phyloP scores from a whole-genome alignment of 2,797 vertebrate genomes.

The Protosalanx chinensis region DNA sequence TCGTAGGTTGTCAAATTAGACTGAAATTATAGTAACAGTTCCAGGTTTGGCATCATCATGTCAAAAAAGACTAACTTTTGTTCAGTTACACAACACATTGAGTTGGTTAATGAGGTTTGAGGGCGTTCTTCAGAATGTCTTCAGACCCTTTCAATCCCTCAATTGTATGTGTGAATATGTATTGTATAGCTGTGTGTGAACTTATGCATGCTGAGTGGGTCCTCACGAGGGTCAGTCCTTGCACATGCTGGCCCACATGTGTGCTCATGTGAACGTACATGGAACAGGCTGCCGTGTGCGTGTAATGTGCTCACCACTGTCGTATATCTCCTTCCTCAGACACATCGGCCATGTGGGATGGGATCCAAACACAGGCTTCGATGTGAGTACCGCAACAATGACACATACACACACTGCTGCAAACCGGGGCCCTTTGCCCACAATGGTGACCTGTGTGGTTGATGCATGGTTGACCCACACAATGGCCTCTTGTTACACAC shows the following conservation, averaged over 20 bases:
- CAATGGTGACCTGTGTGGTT: constrained; percentile 67
- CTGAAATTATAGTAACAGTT: too few species aligned
- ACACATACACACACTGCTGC: constrained; percentile 24
- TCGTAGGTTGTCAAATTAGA: too few species aligned
- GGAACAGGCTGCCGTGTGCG: constrained; percentile 10
- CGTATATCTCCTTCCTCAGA: constrained; percentile 64
- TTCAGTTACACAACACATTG: not conserved
- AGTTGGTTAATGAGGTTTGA: not conserved
- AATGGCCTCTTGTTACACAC: constrained; percentile 63
- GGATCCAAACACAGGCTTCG: constrained; percentile 98
- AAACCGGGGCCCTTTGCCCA: constrained; percentile 31
- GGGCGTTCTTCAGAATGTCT: not conserved
- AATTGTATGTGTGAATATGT: constrained; percentile 36
- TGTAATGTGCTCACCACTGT: constrained; percentile 34
- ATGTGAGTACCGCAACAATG: constrained; percentile 82
- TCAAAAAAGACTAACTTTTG: constrained; percentile 13
- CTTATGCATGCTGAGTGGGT: constrained; percentile 1
- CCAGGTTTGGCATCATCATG: too few species aligned
- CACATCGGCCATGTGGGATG: constrained; percentile 98
- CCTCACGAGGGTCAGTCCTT: not conserved
- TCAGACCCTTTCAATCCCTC: constrained; percentile 25
- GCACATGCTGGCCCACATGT: not conserved
- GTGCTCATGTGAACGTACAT: not conserved
- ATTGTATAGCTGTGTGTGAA: not conserved
- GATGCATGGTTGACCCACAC: constrained; percentile 58